Conservation (phyloP, 1,140 invertebrate genomes). For the Lysiphlebus fabarum region DNA sequence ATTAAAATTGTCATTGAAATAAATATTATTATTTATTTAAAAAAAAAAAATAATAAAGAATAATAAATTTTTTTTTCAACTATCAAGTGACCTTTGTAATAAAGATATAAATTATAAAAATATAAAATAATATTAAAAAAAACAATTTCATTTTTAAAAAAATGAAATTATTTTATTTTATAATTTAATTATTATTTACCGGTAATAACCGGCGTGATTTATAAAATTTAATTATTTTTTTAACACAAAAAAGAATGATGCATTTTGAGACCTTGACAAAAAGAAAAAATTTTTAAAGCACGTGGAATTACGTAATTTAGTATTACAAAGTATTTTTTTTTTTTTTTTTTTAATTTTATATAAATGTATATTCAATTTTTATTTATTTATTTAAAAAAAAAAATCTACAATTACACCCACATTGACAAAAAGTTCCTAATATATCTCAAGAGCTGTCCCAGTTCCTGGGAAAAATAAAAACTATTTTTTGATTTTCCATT, state of each 20-base stretch:
- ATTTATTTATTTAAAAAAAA: not conserved
- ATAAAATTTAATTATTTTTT: not conserved
- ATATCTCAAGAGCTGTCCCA: conserved; percentile 12
- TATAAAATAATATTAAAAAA: not conserved
- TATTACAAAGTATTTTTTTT: not conserved
- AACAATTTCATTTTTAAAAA: too few species aligned
- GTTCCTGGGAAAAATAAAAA: conserved; percentile 3
- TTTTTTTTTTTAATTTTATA: too few species aligned
- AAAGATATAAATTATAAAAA: not conserved
- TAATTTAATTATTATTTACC: not conserved
- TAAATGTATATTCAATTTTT: too few species aligned
- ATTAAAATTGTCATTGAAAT: too few species aligned
- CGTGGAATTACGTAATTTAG: conserved; percentile 25
- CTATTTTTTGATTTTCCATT: not conserved
- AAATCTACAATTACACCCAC: conserved; percentile 6
- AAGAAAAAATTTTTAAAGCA: conserved; percentile 8
- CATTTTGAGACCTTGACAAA: not conserved
- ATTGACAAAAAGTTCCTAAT: conserved; percentile 21
- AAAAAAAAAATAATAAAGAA: too few species aligned
- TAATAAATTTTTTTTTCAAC: too few species aligned
- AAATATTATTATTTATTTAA: too few species aligned
- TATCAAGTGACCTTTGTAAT: too few species aligned
- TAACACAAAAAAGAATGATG: not conserved
- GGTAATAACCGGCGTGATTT: conserved; percentile 5
- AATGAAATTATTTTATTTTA: too few species aligned